Percentiles rank a stretch among this genome's conserved stretches.
Conservation (phyloP, 2,888 invertebrate species). For the Anoncus sp. region DNA sequence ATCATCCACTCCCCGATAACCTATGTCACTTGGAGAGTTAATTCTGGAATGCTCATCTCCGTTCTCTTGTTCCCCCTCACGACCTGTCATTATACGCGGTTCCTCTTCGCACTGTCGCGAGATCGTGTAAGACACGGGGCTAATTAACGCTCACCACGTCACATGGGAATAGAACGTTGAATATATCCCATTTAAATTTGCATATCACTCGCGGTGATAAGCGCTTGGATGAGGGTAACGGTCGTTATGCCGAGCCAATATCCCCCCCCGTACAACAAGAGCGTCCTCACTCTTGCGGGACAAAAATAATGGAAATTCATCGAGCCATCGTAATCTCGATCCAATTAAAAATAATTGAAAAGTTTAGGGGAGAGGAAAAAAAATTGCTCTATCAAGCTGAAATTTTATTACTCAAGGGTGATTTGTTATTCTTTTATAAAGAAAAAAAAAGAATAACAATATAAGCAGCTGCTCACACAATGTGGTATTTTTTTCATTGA, state of each 20-base stretch:
- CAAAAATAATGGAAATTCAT: conserved; percentile 45
- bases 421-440: not conserved
- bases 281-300: conserved; percentile 23
- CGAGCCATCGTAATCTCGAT: conserved; percentile 24
- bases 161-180: conserved; percentile 55
- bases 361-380: not conserved
- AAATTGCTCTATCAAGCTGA: not conserved
- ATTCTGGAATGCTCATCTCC: conserved; percentile 20
- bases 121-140: conserved; percentile 67
- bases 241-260: conserved; percentile 52
- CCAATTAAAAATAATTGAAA: conserved; percentile 24
- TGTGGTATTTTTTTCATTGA: not conserved
- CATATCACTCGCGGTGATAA: conserved; percentile 66
- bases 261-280: conserved; percentile 32
- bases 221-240: conserved; percentile 18
- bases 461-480: not conserved
- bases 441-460: not conserved
- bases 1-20: too few species aligned
- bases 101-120: conserved; percentile 46
- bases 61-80: not conserved
- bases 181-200: conserved; percentile 63
- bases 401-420: not conserved
- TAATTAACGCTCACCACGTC: conserved; percentile 70
- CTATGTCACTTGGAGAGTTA: conserved; percentile 21
- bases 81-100: not conserved